Conservation (phyloP, 1,140 invertebrate species). For the Ceratitis capitata region DNA sequence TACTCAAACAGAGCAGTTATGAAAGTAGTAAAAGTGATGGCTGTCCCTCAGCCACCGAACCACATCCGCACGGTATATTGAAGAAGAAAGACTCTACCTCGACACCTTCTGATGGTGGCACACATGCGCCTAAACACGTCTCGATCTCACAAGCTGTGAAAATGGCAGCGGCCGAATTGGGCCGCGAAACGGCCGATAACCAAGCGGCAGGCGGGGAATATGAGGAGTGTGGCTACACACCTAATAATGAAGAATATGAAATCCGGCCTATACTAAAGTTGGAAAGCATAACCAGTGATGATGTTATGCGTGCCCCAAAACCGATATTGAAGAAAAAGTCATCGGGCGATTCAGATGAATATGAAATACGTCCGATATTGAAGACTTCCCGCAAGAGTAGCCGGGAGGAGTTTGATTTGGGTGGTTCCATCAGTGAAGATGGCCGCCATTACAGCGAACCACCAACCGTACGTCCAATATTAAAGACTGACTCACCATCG, state of each 20-base stretch:
- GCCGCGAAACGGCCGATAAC: conserved; percentile 47
- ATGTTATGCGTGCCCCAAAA: conserved; percentile 69
- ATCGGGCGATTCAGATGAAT: conserved; percentile 80
- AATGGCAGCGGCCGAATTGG: conserved; percentile 70
- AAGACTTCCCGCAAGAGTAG: conserved; percentile 77
- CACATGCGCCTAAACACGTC: conserved; percentile 69
- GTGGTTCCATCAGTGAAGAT: conserved; percentile 44
- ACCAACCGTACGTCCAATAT: conserved; percentile 51
- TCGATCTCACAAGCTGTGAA: conserved; percentile 77
- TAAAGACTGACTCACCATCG: conserved; percentile 60
- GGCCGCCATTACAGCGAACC: conserved; percentile 41
- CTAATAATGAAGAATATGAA: conserved; percentile 66
- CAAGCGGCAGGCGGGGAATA: conserved; percentile 47
- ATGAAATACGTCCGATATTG: conserved; percentile 75
- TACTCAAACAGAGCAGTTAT: conserved; percentile 75
- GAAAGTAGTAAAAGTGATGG: conserved; percentile 69
- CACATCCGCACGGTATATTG: conserved; percentile 80
- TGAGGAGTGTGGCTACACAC: conserved; percentile 52
- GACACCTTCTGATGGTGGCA: conserved; percentile 66
- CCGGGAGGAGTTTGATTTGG: conserved; percentile 60
- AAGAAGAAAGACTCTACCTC: conserved; percentile 75
- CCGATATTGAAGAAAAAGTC: conserved; percentile 88
- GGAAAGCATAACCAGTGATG: conserved; percentile 57
- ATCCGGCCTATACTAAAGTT: conserved; percentile 81
- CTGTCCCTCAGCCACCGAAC: conserved; percentile 67